Evolutionary conservation across 37 sponge, comb jelly and placozoan genomes (phyloP).

Genomic region (Chondrilla cf. caribensis): DNA sequence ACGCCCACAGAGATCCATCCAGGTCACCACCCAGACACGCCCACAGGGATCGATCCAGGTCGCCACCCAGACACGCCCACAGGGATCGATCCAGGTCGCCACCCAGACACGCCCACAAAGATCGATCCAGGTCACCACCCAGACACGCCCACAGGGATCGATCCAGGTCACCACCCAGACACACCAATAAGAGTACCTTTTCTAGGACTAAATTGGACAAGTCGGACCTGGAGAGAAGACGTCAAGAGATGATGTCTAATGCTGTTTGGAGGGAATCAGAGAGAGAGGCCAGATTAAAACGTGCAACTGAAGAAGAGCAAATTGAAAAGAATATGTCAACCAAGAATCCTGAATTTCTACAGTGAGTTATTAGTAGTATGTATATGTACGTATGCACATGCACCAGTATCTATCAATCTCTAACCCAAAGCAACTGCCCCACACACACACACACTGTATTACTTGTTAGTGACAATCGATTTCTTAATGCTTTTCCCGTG

Average conservation of each 20-base stretch:
- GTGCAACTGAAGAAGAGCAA: not conserved
- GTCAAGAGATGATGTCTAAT: slow-evolving; percentile 73
- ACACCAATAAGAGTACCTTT: not conserved
- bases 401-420: too few species aligned
- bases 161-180: not conserved
- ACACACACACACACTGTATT: too few species aligned
- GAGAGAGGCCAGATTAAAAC: slow-evolving; percentile 51
- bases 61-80: not conserved
- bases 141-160: not conserved
- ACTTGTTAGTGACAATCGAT: too few species aligned
- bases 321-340: not conserved
- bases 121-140: too few species aligned
- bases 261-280: slow-evolving; percentile 65
- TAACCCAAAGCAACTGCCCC: too few species aligned
- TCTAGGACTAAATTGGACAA: slow-evolving; percentile 17
- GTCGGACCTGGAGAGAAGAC: slow-evolving; percentile 56
- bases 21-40: too few species aligned
- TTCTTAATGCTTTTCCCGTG: too few species aligned
- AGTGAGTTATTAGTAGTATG: slow-evolving; percentile 1
- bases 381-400: not conserved
- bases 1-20: not conserved
- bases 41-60: not conserved
- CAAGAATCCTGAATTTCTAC: not conserved
- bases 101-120: too few species aligned
- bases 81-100: not conserved